These are phyloP conservation scores for Gallinago media DNA, from an alignment of 2,113 vertebrate genomes.

Conservation along the genomic window DNA sequence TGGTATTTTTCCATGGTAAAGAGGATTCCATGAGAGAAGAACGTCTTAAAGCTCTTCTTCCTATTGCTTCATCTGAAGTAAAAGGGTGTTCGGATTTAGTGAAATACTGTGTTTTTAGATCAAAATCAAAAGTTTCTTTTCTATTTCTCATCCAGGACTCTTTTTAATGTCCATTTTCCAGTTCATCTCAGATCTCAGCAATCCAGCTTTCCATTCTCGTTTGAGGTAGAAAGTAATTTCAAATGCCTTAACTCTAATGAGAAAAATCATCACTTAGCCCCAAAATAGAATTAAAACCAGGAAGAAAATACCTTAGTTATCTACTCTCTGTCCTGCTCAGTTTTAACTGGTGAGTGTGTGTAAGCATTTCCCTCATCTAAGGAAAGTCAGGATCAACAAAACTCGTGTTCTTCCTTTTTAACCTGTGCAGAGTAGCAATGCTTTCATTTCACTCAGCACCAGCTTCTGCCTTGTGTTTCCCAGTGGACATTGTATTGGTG, in stretches of 20 bases:
- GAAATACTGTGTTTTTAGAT: neutral
- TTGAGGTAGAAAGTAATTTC: neutral
- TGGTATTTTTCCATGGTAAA: neutral
- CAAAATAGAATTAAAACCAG: neutral
- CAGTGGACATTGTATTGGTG: neutral
- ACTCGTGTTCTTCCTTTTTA: neutral
- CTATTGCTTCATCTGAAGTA: neutral
- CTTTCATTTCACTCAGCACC: neutral
- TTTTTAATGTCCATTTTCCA: neutral
- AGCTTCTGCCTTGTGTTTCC: neutral
- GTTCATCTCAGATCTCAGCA: neutral
- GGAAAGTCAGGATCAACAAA: neutral
- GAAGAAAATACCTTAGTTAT: neutral
- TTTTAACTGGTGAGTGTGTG: neutral
- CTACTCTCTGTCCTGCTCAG: neutral
- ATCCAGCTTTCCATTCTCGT: neutral
- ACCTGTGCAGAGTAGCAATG: neutral
- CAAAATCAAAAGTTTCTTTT: too few species aligned
- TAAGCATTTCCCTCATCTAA: neutral
- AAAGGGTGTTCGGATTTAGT: neutral
- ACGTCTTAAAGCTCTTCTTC: neutral
- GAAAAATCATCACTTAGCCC: neutral
- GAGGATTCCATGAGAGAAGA: neutral
- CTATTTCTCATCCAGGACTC: neutral
- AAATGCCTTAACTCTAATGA: neutral